Percentiles rank a stretch among this genome's conserved stretches.
phyloP scores from a whole-genome alignment of 2,888 invertebrate species.

The Catocala nupta region DNA sequence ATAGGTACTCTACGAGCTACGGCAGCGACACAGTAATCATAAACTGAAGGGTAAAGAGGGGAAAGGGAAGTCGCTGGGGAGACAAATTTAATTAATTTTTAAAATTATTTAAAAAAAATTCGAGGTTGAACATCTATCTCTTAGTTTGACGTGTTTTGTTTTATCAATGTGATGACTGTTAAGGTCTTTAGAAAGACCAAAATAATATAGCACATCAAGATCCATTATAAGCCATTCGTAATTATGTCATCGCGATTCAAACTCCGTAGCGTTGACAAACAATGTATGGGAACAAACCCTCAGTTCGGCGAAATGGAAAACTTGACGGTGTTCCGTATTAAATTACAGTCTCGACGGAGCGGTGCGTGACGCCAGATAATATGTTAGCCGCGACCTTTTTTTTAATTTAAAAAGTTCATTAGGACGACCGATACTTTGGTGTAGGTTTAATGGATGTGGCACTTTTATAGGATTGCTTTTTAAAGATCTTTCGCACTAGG shows the following conservation, averaged over 20 bases:
- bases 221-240: not conserved
- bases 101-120: no score
- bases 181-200: no score
- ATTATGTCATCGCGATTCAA: constrained; percentile 1
- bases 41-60: no score
- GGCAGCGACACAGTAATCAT: no score
- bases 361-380: constrained; percentile 48
- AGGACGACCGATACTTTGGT: constrained; percentile 34
- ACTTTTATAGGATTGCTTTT: not conserved
- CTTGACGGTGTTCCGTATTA: constrained; percentile 44
- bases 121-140: no score
- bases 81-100: no score
- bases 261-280: not conserved
- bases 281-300: not conserved
- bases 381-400: constrained; percentile 55
- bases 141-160: no score
- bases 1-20: no score
- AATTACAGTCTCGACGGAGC: constrained; percentile 49
- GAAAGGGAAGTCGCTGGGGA: no score
- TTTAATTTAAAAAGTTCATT: constrained; percentile 62
- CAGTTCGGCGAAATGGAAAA: constrained; percentile 45
- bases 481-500: no score
- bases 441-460: constrained; percentile 34
- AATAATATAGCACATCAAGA: no score
- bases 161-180: no score